phyloP scores from a whole-genome alignment of 1,140 invertebrate genomes.

The Eubasilissa regina region DNA sequence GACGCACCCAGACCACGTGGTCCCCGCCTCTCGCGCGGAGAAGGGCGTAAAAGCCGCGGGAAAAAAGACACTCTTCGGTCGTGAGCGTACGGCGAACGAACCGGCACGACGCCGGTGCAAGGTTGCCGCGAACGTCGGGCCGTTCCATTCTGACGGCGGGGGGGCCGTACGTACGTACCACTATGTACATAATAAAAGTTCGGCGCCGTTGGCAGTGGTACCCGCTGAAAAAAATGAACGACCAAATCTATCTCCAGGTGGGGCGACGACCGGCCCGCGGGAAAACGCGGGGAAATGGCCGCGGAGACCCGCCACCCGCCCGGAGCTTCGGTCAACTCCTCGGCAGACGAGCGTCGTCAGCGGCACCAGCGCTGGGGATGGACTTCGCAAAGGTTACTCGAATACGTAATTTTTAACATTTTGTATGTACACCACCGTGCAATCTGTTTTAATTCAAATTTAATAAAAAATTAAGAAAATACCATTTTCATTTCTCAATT shows the following conservation, averaged over 20 bases:
- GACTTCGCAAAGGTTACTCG: too few species aligned
- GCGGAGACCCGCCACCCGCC: background rate
- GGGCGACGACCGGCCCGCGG: background rate
- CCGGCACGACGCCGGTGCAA: background rate
- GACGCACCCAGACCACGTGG: background rate
- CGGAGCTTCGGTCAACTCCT: background rate
- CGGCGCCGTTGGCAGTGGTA: constrained; percentile 11
- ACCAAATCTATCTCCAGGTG: background rate
- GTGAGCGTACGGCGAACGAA: background rate
- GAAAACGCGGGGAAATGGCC: background rate
- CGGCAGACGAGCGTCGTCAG: background rate
- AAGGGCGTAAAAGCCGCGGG: constrained; percentile 20
- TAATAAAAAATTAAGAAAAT: too few species aligned
- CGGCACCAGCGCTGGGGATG: too few species aligned
- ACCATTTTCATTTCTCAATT: too few species aligned
- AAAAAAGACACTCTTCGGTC: constrained; percentile 14
- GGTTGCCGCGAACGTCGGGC: constrained; percentile 18
- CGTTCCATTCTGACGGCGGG: constrained; percentile 5
- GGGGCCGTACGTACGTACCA: constrained; percentile 13
- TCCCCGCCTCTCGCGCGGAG: background rate
- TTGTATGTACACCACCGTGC: too few species aligned
- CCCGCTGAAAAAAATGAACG: constrained; percentile 2
- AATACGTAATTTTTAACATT: too few species aligned
- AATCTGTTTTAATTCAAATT: too few species aligned
- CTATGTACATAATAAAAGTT: constrained; percentile 1